A percentile compares a stretch with the other conserved stretches of the same genome.
These are phyloP conservation scores for Polydrusus pterygomalis DNA, from an alignment of 2,888 invertebrate species.

Conservation along the genomic window DNA sequence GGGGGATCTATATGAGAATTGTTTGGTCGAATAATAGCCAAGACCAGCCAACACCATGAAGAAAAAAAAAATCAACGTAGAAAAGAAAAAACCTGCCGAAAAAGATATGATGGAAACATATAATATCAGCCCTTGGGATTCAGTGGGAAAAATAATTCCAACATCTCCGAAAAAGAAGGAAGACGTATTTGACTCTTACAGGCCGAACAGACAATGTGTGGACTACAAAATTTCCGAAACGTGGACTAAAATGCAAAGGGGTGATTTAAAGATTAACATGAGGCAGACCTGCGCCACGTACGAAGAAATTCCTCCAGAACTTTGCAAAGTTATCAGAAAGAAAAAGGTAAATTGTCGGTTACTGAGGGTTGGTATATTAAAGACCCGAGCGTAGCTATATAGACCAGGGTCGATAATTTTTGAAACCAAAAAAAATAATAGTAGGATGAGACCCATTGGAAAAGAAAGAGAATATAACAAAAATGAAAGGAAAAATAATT, in stretches of 20 bases:
- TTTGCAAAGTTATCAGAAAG: slow-evolving; percentile 40
- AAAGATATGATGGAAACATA: slow-evolving; percentile 52
- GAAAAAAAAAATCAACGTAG: background rate
- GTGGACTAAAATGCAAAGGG: slow-evolving; percentile 59
- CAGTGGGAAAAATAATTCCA: slow-evolving; percentile 59
- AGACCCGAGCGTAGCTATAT: too few relatives aligned
- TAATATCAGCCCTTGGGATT: slow-evolving; percentile 53
- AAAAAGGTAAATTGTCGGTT: slow-evolving; percentile 48
- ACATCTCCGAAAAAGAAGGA: slow-evolving; percentile 55
- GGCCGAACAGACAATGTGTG: slow-evolving; percentile 59
- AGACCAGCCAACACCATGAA: slow-evolving; percentile 3
- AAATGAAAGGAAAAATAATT: too few relatives aligned
- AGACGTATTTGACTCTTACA: slow-evolving; percentile 56
- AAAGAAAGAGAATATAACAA: too few relatives aligned
- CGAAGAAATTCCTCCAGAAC: slow-evolving; percentile 60
- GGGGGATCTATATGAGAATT: background rate
- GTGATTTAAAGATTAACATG: slow-evolving; percentile 61
- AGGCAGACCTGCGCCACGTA: slow-evolving; percentile 62
- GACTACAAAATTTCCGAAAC: slow-evolving; percentile 65
- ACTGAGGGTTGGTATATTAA: too few relatives aligned
- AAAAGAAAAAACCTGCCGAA: slow-evolving; percentile 2
- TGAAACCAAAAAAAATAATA: too few relatives aligned
- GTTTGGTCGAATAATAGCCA: background rate
- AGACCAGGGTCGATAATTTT: too few relatives aligned
- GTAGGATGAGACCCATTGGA: too few relatives aligned